phyloP scores from a whole-genome alignment of 2,888 invertebrate genomes.

The Standfussiana lucernea region DNA sequence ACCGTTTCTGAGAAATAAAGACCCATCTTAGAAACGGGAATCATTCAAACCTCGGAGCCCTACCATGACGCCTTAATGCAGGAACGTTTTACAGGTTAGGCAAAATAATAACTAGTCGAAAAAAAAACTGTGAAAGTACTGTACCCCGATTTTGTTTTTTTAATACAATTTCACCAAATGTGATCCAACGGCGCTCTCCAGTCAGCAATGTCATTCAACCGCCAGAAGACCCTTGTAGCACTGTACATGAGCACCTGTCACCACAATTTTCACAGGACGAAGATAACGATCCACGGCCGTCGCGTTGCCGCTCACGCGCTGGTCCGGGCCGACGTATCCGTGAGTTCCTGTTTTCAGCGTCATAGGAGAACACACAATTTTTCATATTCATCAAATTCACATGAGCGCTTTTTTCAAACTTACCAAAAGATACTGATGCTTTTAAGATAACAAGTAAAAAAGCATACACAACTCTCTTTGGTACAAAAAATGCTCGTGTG shows the following conservation, averaged over 20 bases:
- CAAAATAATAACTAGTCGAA: too few species aligned
- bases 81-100: too few species aligned
- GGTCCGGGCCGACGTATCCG: background rate
- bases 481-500: background rate
- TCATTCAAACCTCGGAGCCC: too few species aligned
- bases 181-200: background rate
- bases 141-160: background rate
- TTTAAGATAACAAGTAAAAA: background rate
- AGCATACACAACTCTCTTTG: background rate
- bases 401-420: background rate
- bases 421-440: background rate
- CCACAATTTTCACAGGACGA: conserved; percentile 9
- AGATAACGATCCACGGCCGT: background rate
- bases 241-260: background rate
- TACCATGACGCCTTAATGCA: too few species aligned
- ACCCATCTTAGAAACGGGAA: too few species aligned
- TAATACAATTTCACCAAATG: background rate
- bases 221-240: background rate
- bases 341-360: conserved; percentile 13
- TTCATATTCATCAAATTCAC: background rate
- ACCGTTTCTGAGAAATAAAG: too few species aligned
- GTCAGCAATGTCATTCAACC: background rate
- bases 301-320: background rate
- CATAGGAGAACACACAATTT: background rate
- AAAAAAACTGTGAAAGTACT: too few species aligned